These are phyloP conservation scores for Picus viridis DNA, from an alignment of 2,797 vertebrate species.

Conservation along the genomic window DNA sequence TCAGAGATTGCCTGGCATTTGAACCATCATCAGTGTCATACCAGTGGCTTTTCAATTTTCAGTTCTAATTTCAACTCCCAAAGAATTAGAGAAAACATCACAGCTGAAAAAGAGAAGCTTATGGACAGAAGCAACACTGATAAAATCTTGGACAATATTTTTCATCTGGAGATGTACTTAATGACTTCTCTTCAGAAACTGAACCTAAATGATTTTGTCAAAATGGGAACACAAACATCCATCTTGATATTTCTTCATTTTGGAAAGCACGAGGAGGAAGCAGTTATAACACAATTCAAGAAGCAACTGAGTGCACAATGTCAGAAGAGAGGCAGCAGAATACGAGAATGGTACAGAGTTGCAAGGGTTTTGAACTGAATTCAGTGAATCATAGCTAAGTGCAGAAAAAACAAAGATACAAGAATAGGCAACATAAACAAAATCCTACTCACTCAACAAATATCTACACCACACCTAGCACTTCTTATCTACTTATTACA, in stretches of 20 bases:
- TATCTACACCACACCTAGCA: neutral
- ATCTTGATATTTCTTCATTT: fast-evolving
- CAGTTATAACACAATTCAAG: fast-evolving
- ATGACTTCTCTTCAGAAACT: fast-evolving
- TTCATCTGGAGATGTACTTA: fast-evolving
- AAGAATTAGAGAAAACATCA: neutral
- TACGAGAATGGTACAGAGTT: fast-evolving
- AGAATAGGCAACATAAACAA: fast-evolving
- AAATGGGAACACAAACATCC: fast-evolving
- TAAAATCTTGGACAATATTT: neutral
- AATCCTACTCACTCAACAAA: neutral
- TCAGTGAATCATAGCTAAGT: fast-evolving
- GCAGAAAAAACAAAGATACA: fast-evolving
- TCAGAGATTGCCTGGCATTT: neutral
- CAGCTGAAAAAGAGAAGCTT: neutral
- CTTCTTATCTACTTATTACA: fast-evolving
- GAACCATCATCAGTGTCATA: neutral
- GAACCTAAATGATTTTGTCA: fast-evolving
- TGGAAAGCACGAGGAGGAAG: fast-evolving
- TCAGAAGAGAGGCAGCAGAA: neutral
- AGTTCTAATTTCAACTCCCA: neutral
- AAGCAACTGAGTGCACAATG: fast-evolving
- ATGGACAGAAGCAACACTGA: neutral
- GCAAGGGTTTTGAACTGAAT: neutral
- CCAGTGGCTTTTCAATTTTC: neutral